Evolutionary conservation across 2,888 invertebrate species (phyloP), one percentile per base, ranked within the genome.

Genomic region (Adelphocoris suturalis): DNA sequence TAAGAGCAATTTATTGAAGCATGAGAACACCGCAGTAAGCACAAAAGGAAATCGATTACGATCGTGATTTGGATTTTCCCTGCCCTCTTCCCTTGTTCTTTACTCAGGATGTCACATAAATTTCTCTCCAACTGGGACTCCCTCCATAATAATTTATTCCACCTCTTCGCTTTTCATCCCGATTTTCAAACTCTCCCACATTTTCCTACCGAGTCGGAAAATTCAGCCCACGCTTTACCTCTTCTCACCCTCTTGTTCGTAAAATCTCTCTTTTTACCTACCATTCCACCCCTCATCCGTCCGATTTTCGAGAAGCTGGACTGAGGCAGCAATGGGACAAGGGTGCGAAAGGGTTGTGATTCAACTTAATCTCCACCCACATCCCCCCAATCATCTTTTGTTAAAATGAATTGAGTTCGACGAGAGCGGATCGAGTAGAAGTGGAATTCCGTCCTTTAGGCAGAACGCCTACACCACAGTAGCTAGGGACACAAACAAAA

Each of bases 41-140:
- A 61, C 61, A 61, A 61, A 61, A 61, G 61, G 61, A 1, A 61
- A 61, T n/a, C 61, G 61, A 61, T 61, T 61, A 61, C 61, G 19
- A 61, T 9, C 61, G 61, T 61, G 61, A n/a, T 61, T 61, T n/a
- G 61, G 61, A 19, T 61, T 61, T 61, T 61, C 61, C 19, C n/a
- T 19, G 61, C 61, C 61, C 76, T 76, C 46, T 76, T 76, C 76
- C n/a, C 76, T 76, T 76, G 76, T 76, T 76, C 76, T 76, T 76
- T 76, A 37, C 46, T 1, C 28, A 28, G n/a, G 76, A 46, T 76
- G 76, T 46, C 76, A 76, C 76, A 76, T 76, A 76, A 76, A 76
- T 76, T 76, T 76, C 76, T 46, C 76, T 76, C 28, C 37, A 28
- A n/a, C 28, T 61, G 61, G 76, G n/a, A 13, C 76, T 46, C 28